These are phyloP conservation scores for Arion vulgaris DNA, from an alignment of 1,140 invertebrate species.

Conservation along the genomic window DNA sequence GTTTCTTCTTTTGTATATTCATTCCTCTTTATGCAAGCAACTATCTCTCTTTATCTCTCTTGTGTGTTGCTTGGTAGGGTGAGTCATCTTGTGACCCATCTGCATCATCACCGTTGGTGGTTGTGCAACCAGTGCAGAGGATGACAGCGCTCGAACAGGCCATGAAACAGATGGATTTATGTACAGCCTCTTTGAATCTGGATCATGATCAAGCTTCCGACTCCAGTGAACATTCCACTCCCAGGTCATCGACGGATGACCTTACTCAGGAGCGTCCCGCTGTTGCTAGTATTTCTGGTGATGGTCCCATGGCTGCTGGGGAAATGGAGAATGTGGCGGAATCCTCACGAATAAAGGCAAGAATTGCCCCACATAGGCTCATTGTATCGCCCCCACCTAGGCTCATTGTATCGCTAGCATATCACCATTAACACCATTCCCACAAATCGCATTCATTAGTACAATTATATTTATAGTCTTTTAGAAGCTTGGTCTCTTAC, in stretches of 20 bases:
- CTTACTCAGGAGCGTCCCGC: background rate
- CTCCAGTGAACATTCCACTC: background rate
- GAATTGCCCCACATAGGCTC: background rate
- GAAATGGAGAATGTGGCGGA: background rate
- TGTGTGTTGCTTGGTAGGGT: background rate
- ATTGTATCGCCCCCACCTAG: no score
- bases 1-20: no score
- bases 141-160: conserved; percentile 18
- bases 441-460: no score
- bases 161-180: conserved; percentile 29
- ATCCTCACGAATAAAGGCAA: conserved; percentile 3
- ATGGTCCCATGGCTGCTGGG: background rate
- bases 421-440: no score
- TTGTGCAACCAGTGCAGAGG: background rate
- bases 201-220: background rate
- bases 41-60: conserved; percentile 5
- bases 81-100: background rate
- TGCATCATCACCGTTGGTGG: background rate
- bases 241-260: background rate
- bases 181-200: conserved; percentile 12
- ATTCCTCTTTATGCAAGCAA: no score
- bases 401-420: no score
- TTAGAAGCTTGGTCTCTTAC: no score
- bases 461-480: no score
- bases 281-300: background rate